Base-by-base conservation (phyloP, 2,797 vertebrate species). In the Chloroceryle amazona region DNA sequence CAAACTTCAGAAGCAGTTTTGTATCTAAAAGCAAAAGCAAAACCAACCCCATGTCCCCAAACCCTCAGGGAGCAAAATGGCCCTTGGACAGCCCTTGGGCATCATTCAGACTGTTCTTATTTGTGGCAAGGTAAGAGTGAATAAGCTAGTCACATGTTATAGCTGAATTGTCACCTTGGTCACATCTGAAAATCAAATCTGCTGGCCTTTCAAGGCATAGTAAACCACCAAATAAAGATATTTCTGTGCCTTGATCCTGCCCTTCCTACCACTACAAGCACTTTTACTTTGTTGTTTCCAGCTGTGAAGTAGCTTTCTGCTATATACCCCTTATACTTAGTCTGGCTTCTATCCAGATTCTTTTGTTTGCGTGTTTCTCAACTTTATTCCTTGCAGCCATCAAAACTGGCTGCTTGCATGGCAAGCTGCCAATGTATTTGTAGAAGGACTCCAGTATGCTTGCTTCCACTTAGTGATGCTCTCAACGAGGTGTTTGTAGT, bases 341-440 rank as follows among this genome's bases (percentile, higher is more conserved):
- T 5, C 75, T 97, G 93, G 94, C 85, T 93, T 33, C 25, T 0
- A 4, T 81, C 87, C 95, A 96, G 79, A 11, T 28, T 92, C 72
- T 63, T 73, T 57, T 75, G 37, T 73, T 84, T 68, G 25, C 66
- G 70, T 89, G 47, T 65, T 90, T 89, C 91, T 86, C 75, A 46
- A 35, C 79, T 94, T 91, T 47, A 29, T 83, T 81, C 75, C 82
- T 97, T 52, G 57, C 67, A 93, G 85, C 75, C 87, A 93, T 76
- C 90, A 61, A 61, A 81, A 78, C 31, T 57, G 14, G 14, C 72
- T 95, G 61, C 65, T 81, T 61, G 18, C 14, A 1, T 90, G 92
- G 91, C 93, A 90, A 62, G 8, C 51, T 79, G 94, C 90, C 93
- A 95, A 72, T 9, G 46, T 61, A 67, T 83, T 96, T 88, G 65